These are phyloP conservation scores for Zelostemma sp. DNA, from an alignment of 1,140 invertebrate species.

Conservation along the genomic window DNA sequence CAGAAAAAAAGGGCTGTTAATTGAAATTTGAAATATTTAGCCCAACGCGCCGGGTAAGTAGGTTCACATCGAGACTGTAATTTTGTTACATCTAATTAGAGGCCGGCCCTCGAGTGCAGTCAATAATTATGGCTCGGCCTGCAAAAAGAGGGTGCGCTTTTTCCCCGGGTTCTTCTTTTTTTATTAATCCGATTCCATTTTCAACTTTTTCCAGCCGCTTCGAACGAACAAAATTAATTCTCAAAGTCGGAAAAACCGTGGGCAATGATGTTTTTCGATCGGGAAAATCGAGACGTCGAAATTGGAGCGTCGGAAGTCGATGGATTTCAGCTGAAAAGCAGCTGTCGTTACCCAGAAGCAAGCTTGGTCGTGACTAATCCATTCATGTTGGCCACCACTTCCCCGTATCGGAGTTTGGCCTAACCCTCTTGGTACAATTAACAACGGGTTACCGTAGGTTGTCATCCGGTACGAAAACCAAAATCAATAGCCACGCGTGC, in stretches of 20 bases:
- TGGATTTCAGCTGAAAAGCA: slow-evolving; percentile 45
- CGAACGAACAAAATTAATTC: no score
- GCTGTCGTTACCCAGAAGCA: slow-evolving; percentile 64
- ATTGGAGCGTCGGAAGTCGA: no score
- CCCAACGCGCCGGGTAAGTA: background rate
- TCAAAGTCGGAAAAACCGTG: no score
- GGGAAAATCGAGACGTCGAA: no score
- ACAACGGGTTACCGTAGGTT: slow-evolving; percentile 59
- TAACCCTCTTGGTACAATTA: slow-evolving; percentile 57
- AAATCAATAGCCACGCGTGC: slow-evolving; percentile 61
- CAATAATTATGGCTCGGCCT: background rate
- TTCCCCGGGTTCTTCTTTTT: background rate
- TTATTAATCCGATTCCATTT: background rate
- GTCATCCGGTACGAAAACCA: slow-evolving; percentile 59
- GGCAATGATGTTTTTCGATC: no score
- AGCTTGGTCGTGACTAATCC: slow-evolving; percentile 66
- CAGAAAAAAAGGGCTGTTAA: background rate
- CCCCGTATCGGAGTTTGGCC: slow-evolving; percentile 53
- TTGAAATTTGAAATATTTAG: background rate
- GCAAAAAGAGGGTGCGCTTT: slow-evolving; percentile 3
- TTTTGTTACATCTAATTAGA: background rate
- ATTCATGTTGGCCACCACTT: slow-evolving; percentile 61
- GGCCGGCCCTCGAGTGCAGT: background rate
- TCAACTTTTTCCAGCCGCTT: no score
- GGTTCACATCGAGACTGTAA: background rate